A percentile compares a stretch with the other conserved stretches of the same genome.
These are phyloP conservation scores for Pterostichus niger DNA, from an alignment of 2,888 invertebrate species.

Conservation along the genomic window DNA sequence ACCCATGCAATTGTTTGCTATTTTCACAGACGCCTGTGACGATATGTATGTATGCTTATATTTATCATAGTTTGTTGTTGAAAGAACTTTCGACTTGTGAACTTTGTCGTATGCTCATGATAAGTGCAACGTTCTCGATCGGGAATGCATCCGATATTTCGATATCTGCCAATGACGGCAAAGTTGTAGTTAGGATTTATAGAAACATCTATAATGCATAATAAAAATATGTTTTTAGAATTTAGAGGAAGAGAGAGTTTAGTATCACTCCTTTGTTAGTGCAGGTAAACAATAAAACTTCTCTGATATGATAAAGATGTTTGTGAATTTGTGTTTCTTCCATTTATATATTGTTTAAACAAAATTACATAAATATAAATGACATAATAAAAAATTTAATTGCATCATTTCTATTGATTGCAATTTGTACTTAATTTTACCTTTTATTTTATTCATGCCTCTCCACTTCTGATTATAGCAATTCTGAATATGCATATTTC, in stretches of 20 bases:
- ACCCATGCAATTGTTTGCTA: slow-evolving; percentile 29
- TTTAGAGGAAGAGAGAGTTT: not conserved
- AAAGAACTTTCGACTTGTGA: slow-evolving; percentile 64
- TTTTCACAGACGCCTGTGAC: slow-evolving; percentile 31
- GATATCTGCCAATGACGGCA: slow-evolving; percentile 51
- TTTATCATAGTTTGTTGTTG: slow-evolving; percentile 36
- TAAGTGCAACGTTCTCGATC: slow-evolving; percentile 52
- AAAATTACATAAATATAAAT: not conserved
- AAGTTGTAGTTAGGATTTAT: slow-evolving; percentile 4
- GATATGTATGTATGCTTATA: slow-evolving; percentile 14
- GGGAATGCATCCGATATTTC: slow-evolving; percentile 45
- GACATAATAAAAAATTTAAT: slow-evolving; percentile 1
- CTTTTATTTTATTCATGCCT: no score
- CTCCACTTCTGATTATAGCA: no score
- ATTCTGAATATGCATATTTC: no score
- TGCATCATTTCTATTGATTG: slow-evolving; percentile 19
- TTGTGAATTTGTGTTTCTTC: slow-evolving; percentile 24
- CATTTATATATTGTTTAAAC: not conserved
- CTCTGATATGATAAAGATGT: not conserved
- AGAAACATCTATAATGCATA: not conserved
- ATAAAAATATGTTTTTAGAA: not conserved
- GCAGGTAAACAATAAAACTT: slow-evolving; percentile 19
- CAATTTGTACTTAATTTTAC: not conserved
- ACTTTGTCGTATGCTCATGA: slow-evolving; percentile 51
- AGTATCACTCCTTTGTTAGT: slow-evolving; percentile 1